Conservation (phyloP, 2,113 vertebrate species). For the Boulengeromyrus knoepffleri region DNA sequence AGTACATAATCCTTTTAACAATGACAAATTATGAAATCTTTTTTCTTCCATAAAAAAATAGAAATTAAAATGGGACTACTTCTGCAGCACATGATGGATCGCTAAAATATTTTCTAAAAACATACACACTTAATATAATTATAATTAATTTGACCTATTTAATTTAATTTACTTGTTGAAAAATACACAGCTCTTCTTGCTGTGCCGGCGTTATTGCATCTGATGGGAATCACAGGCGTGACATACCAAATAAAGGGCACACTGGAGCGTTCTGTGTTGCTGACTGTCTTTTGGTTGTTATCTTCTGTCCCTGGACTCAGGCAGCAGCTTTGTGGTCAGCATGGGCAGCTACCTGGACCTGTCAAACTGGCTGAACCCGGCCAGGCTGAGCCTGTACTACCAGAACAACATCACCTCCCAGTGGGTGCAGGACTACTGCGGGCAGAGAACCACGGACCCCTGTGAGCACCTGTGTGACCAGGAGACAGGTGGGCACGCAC, state of each 20-base stretch:
- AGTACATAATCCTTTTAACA: constrained; percentile 2
- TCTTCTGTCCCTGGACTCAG: constrained; percentile 47
- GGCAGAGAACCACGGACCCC: constrained; percentile 86
- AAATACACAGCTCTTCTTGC: not conserved
- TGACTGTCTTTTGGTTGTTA: not conserved
- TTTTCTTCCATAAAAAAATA: not conserved
- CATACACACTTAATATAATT: not conserved
- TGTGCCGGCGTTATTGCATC: not conserved
- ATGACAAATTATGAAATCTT: not conserved
- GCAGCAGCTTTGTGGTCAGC: constrained; percentile 95
- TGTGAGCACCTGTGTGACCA: constrained; percentile 94
- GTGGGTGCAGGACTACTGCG: constrained; percentile 89
- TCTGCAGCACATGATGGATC: not conserved
- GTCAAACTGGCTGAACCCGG: constrained; percentile 94
- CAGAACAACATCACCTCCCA: constrained; percentile 89
- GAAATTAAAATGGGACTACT: not conserved
- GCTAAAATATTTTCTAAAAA: not conserved
- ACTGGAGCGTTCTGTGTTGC: not conserved
- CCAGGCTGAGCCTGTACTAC: constrained; percentile 88
- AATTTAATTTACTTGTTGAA: not conserved
- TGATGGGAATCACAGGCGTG: not conserved
- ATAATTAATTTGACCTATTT: not conserved
- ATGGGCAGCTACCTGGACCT: constrained; percentile 93
- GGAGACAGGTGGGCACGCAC: constrained; percentile 70
- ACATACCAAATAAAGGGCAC: not conserved